Base-by-base conservation (phyloP, 2,113 vertebrate species). In the Dicentrarchus labrax region DNA sequence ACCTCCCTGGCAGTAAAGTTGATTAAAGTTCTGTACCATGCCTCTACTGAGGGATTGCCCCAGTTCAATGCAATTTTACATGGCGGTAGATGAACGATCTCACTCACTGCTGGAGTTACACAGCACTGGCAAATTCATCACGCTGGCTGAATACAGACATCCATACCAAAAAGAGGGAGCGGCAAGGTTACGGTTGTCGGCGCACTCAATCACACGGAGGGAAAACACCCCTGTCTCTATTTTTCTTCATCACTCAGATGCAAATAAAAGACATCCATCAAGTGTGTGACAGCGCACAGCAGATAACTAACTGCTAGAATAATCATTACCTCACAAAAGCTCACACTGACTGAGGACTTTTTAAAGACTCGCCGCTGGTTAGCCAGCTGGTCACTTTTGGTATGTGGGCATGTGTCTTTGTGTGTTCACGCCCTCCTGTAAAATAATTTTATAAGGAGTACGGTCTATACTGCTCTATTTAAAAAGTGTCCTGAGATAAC, bases 251-350 rank as follows among this genome's bases (percentile, higher is more conserved):
- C 84, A 80, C 64, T 84, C 83, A 69, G 53, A 90, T 85, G 82
- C 86, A 89, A 91, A 94, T 91, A 87, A 91, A 92, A 89, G 41
- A 66, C 84, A 90, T 90, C 86, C 81, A 89, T 95, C 93, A 91
- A 56, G 30, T 21, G 36, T 5, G 56, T 62, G 75, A 83, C 86
- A 85, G 78, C 68, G 48, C 54, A 73, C 79, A 68, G 78, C 53
- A 74, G 84, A 89, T 89, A 86, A 87, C 64, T 79, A 84, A 81
- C 48, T 62, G 62, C 82, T n/a, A 62, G 78, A 30, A 21, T 75
- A 70, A 84, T 89, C 71, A 86, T 87, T 88, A 65, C n/a, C 82
- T 62, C 16, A 5, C 54, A 65, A 68, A 30, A 68, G 77, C 76
- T 69, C 50, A 48, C 4, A 4, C 61, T 67, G 48, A 43, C 38